Base-by-base conservation (phyloP, 2,797 vertebrate species). In the Sarcoramphus papa region DNA sequence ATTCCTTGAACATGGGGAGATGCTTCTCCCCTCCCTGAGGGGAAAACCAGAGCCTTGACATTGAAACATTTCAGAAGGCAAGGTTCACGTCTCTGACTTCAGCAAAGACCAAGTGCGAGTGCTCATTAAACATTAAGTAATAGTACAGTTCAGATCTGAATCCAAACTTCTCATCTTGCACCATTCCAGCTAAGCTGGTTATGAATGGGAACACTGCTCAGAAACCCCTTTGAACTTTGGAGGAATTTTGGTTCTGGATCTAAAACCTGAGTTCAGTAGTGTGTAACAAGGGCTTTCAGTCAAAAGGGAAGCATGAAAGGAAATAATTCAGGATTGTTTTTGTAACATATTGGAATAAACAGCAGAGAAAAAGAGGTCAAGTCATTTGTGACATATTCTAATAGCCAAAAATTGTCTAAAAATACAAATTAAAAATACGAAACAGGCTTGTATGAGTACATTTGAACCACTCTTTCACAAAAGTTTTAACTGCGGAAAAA, bases 401-500 rank as follows among this genome's bases (percentile, higher is more conserved):
- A 87, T 94, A 93, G 89, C 79, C 81, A 92, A 95, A 92, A 94
- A 79, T 92, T 85, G 25, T 92, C 76, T 85, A 95, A 94, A 95
- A 96, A 95, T 94, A 96, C 60, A 96, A 97, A 96, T 90, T 97
- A 93, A 94, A 97, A 93, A 88, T 91, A 80, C 48, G 91, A 92
- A 97, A 76, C 86, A 75, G 89, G 47, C 41, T 79, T 94, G 72
- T 40, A 57, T 30, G 74, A 64, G 53, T 89, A 91, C 43, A 83
- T 86, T 95, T 96, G 67, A 94, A 95, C 69, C 94, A 95, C 78
- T 74, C 94, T 94, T 97, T 97, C 92, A 94, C 95, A 93, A 96
- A 96, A 95, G 94, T 95, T 97, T 97, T 97, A 95, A 92, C 97
- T 91, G 93, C 9, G 28, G 88, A 77, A 90, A 97, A 97, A 96